phyloP scores from a whole-genome alignment of 2,797 vertebrate genomes.

The Euthynnus affinis region DNA sequence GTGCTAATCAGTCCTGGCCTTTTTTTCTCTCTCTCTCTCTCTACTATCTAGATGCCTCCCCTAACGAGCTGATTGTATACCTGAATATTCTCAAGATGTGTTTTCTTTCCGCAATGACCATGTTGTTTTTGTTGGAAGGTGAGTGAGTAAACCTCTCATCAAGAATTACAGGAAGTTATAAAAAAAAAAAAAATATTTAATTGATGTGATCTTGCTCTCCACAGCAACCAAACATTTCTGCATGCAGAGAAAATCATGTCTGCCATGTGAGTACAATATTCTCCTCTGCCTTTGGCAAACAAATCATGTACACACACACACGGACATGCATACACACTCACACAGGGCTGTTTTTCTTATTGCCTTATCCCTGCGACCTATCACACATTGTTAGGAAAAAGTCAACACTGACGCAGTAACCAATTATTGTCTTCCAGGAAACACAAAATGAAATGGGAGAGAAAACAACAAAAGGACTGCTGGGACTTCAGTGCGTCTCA shows the following conservation, averaged over 20 bases:
- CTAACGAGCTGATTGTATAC: slow-evolving; percentile 52
- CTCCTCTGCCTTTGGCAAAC: slow-evolving; percentile 61
- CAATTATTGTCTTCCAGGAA: slow-evolving; percentile 79
- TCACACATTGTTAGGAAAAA: slow-evolving; percentile 63
- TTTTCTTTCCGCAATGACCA: slow-evolving; percentile 51
- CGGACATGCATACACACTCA: background rate
- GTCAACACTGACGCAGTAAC: slow-evolving; percentile 74
- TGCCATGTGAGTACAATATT: slow-evolving; percentile 53
- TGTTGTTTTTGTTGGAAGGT: slow-evolving; percentile 64
- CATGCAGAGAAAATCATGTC: slow-evolving; percentile 36
- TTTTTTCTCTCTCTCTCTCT: background rate
- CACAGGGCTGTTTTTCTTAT: slow-evolving; percentile 42
- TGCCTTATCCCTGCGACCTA: slow-evolving; percentile 59
- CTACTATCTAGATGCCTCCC: slow-evolving; percentile 56
- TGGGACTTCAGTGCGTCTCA: slow-evolving; percentile 24
- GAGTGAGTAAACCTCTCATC: slow-evolving; percentile 30
- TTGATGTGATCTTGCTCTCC: slow-evolving; percentile 40
- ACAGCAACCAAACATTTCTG: slow-evolving; percentile 59
- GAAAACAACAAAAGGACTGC: slow-evolving; percentile 41
- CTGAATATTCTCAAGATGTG: slow-evolving; percentile 71
- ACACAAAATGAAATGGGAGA: slow-evolving; percentile 55
- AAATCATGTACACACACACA: slow-evolving; percentile 26
- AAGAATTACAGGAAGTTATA: slow-evolving; percentile 35
- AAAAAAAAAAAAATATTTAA: slow-evolving; percentile 32
- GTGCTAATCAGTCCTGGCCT: slow-evolving; percentile 60